These are phyloP conservation scores for Ophthalmolycus amberensis DNA, from an alignment of 2,113 vertebrate species.

Conservation along the genomic window DNA sequence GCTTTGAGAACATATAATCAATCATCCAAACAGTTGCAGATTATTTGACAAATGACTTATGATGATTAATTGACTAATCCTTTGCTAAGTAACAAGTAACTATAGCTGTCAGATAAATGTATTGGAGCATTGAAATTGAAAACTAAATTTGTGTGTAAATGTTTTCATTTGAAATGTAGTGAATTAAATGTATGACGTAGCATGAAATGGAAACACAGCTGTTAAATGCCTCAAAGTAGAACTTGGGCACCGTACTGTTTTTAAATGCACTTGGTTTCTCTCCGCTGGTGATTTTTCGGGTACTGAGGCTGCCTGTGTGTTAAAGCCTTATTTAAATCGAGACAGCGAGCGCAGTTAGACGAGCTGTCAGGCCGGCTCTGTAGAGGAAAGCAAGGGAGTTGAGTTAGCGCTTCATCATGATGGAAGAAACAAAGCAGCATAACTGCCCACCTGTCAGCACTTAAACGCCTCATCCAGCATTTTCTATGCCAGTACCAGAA, in stretches of 20 bases:
- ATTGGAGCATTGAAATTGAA: no score
- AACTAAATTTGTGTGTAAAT: not conserved
- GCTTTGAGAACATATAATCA: not conserved
- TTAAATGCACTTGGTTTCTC: constrained; percentile 4
- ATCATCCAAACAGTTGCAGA: not conserved
- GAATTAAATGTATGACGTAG: not conserved
- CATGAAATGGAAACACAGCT: not conserved
- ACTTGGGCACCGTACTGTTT: not conserved
- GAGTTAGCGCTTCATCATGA: constrained; percentile 18
- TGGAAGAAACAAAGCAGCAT: constrained; percentile 25
- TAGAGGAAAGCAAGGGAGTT: constrained; percentile 4
- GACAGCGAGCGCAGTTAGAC: not conserved
- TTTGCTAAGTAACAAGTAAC: not conserved
- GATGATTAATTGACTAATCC: not conserved
- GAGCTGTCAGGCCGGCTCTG: constrained; percentile 15
- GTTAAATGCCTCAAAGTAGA: not conserved
- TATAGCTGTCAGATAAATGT: not conserved
- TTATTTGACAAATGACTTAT: not conserved
- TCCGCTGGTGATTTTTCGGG: not conserved
- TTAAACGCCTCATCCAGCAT: constrained; percentile 7
- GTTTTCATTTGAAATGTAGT: not conserved
- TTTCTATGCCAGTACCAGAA: constrained; percentile 10
- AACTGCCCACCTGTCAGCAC: constrained; percentile 51
- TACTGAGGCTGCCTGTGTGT: not conserved
- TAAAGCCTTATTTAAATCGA: constrained; percentile 6